These are phyloP conservation scores for Pardosa pseudoannulata DNA, from an alignment of 2,888 invertebrate genomes.

Conservation along the genomic window DNA sequence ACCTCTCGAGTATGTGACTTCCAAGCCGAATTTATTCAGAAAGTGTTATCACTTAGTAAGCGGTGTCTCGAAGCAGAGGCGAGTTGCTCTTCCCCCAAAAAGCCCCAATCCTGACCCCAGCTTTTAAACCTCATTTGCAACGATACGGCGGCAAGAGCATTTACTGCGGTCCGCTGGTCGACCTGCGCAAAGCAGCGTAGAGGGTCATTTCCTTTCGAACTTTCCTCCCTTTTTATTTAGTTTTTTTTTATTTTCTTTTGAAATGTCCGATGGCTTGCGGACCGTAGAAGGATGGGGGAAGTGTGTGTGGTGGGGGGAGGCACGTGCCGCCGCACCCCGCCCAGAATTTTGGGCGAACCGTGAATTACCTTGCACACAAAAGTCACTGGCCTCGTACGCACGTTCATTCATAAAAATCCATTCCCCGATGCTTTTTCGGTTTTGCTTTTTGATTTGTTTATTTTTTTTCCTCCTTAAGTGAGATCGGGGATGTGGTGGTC, in stretches of 20 bases:
- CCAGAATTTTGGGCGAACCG: conserved; percentile 58
- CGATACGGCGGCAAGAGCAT: neutral
- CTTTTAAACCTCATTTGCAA: conserved; percentile 13
- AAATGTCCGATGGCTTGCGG: conserved; percentile 10
- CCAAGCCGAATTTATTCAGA: no score
- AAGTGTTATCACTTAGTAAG: no score
- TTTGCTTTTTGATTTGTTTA: neutral
- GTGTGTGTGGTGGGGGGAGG: neutral
- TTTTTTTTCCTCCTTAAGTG: neutral
- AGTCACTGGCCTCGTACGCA: conserved; percentile 46
- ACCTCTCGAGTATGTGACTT: no score
- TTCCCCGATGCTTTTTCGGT: neutral
- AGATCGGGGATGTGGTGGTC: neutral
- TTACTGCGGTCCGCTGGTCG: conserved; percentile 12
- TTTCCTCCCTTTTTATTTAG: neutral
- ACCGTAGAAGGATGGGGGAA: neutral
- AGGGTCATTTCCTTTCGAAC: conserved; percentile 24
- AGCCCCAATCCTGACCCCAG: neutral
- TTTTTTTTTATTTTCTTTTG: no score
- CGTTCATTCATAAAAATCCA: conserved; percentile 58
- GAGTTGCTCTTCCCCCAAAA: no score
- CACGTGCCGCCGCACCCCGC: conserved; percentile 53
- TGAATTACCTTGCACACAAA: conserved; percentile 40
- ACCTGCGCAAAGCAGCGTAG: conserved; percentile 21
- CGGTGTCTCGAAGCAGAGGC: no score